A percentile compares a stretch with the other conserved stretches of the same genome.
These are phyloP conservation scores for Clarias magur DNA, from an alignment of 2,113 vertebrate genomes.

Conservation along the genomic window DNA sequence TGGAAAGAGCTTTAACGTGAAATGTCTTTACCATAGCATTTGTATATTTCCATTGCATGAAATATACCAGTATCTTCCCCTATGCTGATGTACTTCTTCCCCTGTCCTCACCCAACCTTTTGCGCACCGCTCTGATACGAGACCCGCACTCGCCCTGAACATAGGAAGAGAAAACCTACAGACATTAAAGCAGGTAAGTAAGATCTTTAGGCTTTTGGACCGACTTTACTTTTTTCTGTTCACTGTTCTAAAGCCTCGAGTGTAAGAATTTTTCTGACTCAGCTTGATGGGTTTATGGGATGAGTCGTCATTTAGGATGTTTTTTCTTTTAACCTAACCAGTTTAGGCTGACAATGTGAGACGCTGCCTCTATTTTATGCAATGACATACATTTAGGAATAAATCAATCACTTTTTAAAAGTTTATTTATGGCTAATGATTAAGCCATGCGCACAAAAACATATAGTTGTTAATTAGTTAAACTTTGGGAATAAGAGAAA, in stretches of 20 bases:
- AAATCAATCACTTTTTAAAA: neutral
- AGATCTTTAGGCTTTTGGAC: constrained; percentile 20
- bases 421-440: neutral
- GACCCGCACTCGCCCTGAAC: constrained; percentile 46
- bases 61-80: neutral
- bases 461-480: neutral
- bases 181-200: constrained; percentile 58
- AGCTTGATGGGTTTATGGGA: neutral
- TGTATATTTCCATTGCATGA: too few species aligned
- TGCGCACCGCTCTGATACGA: constrained; percentile 39
- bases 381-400: neutral
- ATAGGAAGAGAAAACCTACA: constrained; percentile 39
- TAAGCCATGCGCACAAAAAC: neutral
- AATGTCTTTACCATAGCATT: neutral
- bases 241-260: neutral
- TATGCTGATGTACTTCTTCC: constrained; percentile 17
- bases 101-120: constrained; percentile 8
- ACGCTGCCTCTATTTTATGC: neutral
- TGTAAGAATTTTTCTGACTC: neutral
- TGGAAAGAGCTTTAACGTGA: neutral
- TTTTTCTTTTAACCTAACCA: constrained; percentile 14
- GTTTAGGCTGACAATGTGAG: constrained; percentile 11
- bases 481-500: neutral
- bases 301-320: neutral
- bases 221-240: neutral